A percentile compares a stretch with the other conserved stretches of the same genome.
Conservation (phyloP, 2,797 vertebrate genomes). For the Oryzias dopingdopingensis region DNA sequence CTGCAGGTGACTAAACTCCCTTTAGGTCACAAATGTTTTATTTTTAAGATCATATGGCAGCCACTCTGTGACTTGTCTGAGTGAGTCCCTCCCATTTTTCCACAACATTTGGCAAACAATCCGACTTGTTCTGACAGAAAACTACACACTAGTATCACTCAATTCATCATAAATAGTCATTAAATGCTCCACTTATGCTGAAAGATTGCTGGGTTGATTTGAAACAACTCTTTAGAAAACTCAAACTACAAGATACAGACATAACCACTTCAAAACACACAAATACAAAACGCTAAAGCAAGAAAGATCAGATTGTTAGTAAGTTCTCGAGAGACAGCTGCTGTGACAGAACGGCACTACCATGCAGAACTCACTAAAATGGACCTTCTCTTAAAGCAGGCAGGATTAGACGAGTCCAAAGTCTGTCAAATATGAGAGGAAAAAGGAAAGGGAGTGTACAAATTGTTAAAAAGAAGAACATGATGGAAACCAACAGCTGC, state of each 20-base stretch:
- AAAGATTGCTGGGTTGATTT: no score
- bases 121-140: no score
- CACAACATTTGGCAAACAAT: no score
- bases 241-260: constrained; percentile 6
- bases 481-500: not conserved
- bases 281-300: constrained; percentile 17
- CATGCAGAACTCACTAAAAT: constrained; percentile 78
- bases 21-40: no score
- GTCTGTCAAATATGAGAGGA: constrained; percentile 65
- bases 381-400: constrained; percentile 76
- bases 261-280: constrained; percentile 43
- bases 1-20: no score
- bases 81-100: no score
- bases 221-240: not conserved
- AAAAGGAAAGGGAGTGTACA: constrained; percentile 46
- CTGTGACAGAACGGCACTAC: constrained; percentile 40
- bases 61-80: no score
- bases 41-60: no score
- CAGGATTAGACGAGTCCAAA: constrained; percentile 58
- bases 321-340: constrained; percentile 22
- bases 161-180: no score
- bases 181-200: no score
- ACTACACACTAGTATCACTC: no score
- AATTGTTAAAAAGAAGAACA: constrained; percentile 40
- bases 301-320: constrained; percentile 28